phyloP scores from a whole-genome alignment of 2,113 vertebrate species.

The Callipepla californica region DNA sequence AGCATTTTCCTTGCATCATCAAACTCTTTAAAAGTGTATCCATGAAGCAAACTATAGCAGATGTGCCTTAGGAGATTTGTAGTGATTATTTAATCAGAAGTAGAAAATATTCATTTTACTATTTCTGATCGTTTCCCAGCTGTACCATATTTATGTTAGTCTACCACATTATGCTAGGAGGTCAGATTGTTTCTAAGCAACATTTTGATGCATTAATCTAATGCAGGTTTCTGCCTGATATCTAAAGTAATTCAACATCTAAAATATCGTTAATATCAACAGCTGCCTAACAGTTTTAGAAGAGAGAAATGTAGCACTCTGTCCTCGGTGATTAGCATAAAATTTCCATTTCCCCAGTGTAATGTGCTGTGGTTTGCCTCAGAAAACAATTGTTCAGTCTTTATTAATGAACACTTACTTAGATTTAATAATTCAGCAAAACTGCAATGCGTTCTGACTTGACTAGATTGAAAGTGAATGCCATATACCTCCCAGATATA shows the following conservation, averaged over 20 bases:
- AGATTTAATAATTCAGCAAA: conserved; percentile 17
- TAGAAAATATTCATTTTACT: not conserved
- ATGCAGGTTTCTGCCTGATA: not conserved
- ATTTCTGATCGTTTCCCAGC: not conserved
- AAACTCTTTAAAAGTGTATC: not conserved
- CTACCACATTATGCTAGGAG: not conserved
- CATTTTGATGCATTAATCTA: conserved; percentile 4
- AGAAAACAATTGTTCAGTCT: conserved; percentile 29
- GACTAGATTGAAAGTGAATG: not conserved
- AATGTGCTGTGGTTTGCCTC: not conserved
- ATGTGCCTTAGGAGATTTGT: not conserved
- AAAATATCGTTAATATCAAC: conserved; percentile 7
- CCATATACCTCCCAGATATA: not conserved
- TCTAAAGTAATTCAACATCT: not conserved
- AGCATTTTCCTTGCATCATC: not conserved
- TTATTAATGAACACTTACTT: conserved; percentile 27
- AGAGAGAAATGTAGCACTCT: conserved; percentile 29
- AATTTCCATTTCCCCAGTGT: conserved; percentile 14
- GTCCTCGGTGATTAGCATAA: conserved; percentile 22
- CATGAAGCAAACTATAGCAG: not conserved
- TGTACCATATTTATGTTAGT: not conserved
- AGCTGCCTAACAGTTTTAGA: conserved; percentile 11
- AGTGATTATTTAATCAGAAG: not conserved
- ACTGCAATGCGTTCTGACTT: not conserved
- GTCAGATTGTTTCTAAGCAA: not conserved